Evolutionary conservation across 2,888 invertebrate genomes (phyloP).

Genomic region (Alsophila aescularia): DNA sequence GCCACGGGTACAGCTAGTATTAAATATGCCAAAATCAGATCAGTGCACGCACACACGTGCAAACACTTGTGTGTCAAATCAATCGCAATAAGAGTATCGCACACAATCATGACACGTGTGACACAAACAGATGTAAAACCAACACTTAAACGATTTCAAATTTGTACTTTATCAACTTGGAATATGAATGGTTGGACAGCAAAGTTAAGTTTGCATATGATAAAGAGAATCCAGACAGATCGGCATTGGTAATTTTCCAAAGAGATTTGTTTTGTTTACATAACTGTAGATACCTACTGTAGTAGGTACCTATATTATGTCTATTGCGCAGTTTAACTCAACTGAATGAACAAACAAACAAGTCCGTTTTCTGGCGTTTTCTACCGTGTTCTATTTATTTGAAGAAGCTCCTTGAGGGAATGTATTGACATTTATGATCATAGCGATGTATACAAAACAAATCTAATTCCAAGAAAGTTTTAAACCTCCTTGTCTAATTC

Average conservation of each 20-base stretch:
- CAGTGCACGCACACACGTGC: neutral
- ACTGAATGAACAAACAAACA: neutral
- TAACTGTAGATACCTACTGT: slow-evolving; percentile 1
- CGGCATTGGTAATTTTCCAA: slow-evolving; percentile 49
- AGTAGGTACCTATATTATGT: slow-evolving; percentile 3
- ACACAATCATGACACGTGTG: neutral
- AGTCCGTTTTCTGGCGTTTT: too few species aligned
- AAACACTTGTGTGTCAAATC: neutral
- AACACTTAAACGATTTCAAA: neutral
- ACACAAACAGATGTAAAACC: neutral
- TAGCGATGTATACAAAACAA: too few species aligned
- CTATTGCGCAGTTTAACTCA: slow-evolving; percentile 49
- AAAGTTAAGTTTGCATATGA: slow-evolving; percentile 2
- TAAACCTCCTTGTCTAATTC: too few species aligned
- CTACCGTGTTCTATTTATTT: too few species aligned
- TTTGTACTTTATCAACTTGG: neutral
- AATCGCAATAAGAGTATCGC: neutral
- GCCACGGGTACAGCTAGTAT: too few species aligned
- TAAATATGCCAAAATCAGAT: too few species aligned
- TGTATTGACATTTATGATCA: too few species aligned
- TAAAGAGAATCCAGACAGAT: slow-evolving; percentile 10
- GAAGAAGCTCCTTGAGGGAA: too few species aligned
- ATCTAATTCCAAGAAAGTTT: too few species aligned
- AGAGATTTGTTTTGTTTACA: slow-evolving; percentile 32
- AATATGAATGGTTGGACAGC: neutral